Conservation (phyloP, 2,113 vertebrate genomes). For the Brachirus orientalis region DNA sequence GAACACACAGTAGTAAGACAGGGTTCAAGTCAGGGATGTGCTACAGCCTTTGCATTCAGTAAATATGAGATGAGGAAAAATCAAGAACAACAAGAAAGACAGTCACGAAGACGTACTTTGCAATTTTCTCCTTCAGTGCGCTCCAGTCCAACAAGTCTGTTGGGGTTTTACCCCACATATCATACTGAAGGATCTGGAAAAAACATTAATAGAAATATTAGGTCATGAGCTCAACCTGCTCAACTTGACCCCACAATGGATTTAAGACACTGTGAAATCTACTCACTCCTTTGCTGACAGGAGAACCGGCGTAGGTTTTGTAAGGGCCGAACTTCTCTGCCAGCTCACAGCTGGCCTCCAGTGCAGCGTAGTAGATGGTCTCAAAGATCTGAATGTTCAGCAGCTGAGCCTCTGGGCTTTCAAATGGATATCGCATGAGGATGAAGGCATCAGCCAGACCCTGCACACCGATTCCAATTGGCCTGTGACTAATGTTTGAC, state of each 20-base stretch:
- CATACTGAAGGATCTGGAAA: slow-evolving; percentile 91
- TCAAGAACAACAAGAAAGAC: slow-evolving; percentile 3
- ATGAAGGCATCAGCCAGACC: slow-evolving; percentile 97
- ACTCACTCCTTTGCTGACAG: slow-evolving; percentile 95
- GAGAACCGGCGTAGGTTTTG: slow-evolving; percentile 89
- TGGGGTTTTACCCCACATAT: slow-evolving; percentile 93
- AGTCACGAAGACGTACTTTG: slow-evolving; percentile 83
- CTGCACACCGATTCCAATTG: slow-evolving; percentile 96
- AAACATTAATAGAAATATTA: neutral
- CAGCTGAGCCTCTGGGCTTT: slow-evolving; percentile 90
- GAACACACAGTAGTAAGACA: neutral
- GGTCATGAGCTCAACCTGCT: neutral
- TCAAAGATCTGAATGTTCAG: slow-evolving; percentile 97
- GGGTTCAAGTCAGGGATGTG: neutral
- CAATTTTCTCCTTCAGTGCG: slow-evolving; percentile 90
- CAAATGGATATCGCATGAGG: slow-evolving; percentile 93
- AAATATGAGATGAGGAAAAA: neutral
- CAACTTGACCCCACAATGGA: neutral
- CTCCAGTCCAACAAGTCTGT: slow-evolving; percentile 94
- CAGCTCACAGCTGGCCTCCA: slow-evolving; percentile 94
- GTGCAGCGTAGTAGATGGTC: slow-evolving; percentile 93
- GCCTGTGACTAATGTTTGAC: slow-evolving; percentile 94
- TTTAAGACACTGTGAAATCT: slow-evolving; percentile 3
- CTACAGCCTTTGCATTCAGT: neutral
- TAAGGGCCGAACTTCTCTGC: slow-evolving; percentile 87